Conservation (phyloP, 2,888 invertebrate species). For the Tenthredo mesomela region DNA sequence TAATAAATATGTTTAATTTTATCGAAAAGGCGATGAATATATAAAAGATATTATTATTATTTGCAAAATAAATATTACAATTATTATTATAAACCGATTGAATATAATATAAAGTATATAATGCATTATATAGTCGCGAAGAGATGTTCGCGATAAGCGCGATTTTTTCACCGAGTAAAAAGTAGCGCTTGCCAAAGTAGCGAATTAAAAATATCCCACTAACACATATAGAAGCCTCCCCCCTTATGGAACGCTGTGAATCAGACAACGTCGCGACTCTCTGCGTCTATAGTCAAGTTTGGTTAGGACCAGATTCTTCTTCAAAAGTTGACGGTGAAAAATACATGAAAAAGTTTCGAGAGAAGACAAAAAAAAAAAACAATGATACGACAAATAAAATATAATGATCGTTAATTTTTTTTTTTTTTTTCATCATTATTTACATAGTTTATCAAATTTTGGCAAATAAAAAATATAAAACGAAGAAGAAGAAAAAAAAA, state of each 20-base stretch:
- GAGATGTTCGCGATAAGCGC: neutral
- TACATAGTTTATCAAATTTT: neutral
- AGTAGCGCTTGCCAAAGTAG: conserved; percentile 38
- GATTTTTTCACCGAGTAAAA: neutral
- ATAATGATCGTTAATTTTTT: neutral
- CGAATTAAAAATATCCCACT: conserved; percentile 47
- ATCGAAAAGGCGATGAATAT: neutral
- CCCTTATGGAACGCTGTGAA: conserved; percentile 15
- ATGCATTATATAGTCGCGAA: neutral
- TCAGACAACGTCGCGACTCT: conserved; percentile 31
- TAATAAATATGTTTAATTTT: neutral
- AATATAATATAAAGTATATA: neutral
- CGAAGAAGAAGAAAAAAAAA: neutral
- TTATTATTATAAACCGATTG: neutral
- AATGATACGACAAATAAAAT: neutral
- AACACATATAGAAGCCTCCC: neutral
- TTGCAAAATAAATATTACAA: neutral
- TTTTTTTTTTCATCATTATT: too few relatives aligned
- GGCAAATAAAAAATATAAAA: neutral
- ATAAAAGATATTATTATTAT: neutral
- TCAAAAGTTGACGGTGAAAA: neutral
- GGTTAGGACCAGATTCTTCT: neutral
- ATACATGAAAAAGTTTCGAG: neutral
- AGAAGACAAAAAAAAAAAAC: neutral
- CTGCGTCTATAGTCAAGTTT: neutral